These are phyloP conservation scores for Tokudaia muenninki DNA, from an alignment of 2,797 vertebrate genomes.

Conservation along the genomic window DNA sequence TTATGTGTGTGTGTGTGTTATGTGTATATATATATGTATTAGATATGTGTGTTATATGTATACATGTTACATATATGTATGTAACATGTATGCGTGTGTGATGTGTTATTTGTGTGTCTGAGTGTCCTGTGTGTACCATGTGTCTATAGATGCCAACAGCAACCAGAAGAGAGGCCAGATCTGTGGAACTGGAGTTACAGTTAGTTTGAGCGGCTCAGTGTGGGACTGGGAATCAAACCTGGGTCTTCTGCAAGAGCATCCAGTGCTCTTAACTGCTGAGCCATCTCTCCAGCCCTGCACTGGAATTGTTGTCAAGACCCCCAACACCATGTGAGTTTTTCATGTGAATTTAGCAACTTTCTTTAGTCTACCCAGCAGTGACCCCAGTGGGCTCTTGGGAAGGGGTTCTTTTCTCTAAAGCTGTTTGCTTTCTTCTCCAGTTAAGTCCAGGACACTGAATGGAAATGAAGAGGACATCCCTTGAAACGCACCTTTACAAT, in stretches of 20 bases:
- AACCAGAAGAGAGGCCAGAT: not conserved
- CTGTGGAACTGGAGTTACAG: not conserved
- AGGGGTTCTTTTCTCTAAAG: constrained; percentile 52
- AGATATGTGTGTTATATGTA: not conserved
- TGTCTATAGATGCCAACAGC: not conserved
- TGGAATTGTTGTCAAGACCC: constrained; percentile 51
- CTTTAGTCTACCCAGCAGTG: constrained; percentile 31
- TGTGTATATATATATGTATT: not conserved
- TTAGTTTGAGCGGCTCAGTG: not conserved
- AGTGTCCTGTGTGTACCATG: not conserved
- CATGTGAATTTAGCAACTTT: constrained; percentile 64
- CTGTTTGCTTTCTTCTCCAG: constrained; percentile 76
- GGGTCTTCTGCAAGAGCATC: not conserved
- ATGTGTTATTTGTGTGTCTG: not conserved
- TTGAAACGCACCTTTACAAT: constrained; percentile 87
- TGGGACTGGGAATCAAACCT: not conserved
- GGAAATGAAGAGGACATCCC: constrained; percentile 84
- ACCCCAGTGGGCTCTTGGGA: not conserved
- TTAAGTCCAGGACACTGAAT: constrained; percentile 87
- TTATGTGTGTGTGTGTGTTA: not conserved
- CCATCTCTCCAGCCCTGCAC: not conserved
- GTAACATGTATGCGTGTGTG: not conserved
- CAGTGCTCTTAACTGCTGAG: not conserved
- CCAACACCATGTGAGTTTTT: constrained; percentile 75
- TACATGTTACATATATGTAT: not conserved